Evolutionary conservation across 1,140 invertebrate genomes (phyloP), one percentile per base, ranked within the genome.

Genomic region (Drosophila nikananu): DNA sequence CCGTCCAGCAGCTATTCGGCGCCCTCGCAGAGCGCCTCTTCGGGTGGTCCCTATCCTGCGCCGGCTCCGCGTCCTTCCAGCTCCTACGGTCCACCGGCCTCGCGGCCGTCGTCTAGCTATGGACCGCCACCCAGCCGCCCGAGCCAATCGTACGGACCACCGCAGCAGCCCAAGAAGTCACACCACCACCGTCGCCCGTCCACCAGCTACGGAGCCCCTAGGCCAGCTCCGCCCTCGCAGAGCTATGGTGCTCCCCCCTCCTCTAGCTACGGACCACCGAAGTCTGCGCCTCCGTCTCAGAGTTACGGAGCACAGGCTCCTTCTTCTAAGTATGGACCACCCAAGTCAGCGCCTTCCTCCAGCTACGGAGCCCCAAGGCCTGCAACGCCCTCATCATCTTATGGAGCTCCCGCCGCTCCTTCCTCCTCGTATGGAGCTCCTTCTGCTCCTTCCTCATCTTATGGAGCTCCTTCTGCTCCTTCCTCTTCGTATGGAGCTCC

Each of bases 1-100:
- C n/a, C n/a, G n/a, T n/a, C n/a, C n/a, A n/a, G n/a, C 44, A 92
- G 93, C 58, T 94, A 94, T 74, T 94, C 94, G 25, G 94, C 94
- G 19, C 94, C 93, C 13, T 48, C 75, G 15, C 27, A 17, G 27
- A 65, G 77, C 9, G 52, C 54, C 17, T 77, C 79, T 1, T 79
- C 80, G 19, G 81, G 89, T 6, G 87, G 87, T 0, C 86, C 91
- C 0, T 94, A 93, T 76, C 84, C 86, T 23, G 77, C 93, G 32
- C 84, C 93, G 0, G 90, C 86, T 9, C 81, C 94, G 68, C 94
- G 77, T 5, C 89, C 92, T 2, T 94, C 94, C 2, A 93, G 92
- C 5, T 92, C 91, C 6, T 80, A 82, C 19, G 80, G 76, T 2
- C 51, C 75, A 0, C 70, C 70, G 10, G 58, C 76, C 3, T 57